Evolutionary conservation across 1,140 invertebrate species (phyloP).

Genomic region (Mycetomoellerius zeteki): DNA sequence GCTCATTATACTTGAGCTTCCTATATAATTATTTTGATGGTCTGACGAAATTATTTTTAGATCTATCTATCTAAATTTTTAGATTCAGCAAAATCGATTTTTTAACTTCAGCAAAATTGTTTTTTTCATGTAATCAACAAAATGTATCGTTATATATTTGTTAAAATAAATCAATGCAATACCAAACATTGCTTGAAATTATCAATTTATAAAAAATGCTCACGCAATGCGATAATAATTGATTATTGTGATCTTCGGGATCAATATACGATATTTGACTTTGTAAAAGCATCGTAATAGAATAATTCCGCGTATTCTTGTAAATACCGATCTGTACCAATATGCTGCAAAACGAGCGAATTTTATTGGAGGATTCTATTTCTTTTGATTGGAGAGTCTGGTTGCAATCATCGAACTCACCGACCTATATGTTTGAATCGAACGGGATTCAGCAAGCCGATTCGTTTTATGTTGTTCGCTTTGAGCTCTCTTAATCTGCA

Average conservation of each 20-base stretch:
- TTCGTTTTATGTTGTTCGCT: conserved; percentile 38
- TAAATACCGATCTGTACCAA: conserved; percentile 36
- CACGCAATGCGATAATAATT: background rate
- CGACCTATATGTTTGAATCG: conserved; percentile 3
- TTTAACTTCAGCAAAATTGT: no score
- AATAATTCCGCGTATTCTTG: conserved; percentile 13
- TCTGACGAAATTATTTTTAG: no score
- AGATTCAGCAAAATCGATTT: no score
- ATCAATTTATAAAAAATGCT: background rate
- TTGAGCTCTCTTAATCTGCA: conserved; percentile 55
- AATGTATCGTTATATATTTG: conserved; percentile 11
- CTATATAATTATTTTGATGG: no score
- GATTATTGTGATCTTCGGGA: background rate
- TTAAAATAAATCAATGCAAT: background rate
- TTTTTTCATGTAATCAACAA: background rate
- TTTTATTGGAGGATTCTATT: conserved; percentile 45
- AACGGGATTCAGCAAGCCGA: background rate
- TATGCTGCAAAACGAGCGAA: conserved; percentile 25
- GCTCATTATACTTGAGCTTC: no score
- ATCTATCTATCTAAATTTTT: no score
- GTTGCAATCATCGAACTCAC: conserved; percentile 24
- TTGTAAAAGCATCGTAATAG: background rate
- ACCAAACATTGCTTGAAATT: background rate
- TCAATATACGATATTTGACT: conserved; percentile 22
- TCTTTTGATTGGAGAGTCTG: conserved; percentile 44